Evolutionary conservation across 2,113 vertebrate species (phyloP).

Genomic region (Macquaria australasica): DNA sequence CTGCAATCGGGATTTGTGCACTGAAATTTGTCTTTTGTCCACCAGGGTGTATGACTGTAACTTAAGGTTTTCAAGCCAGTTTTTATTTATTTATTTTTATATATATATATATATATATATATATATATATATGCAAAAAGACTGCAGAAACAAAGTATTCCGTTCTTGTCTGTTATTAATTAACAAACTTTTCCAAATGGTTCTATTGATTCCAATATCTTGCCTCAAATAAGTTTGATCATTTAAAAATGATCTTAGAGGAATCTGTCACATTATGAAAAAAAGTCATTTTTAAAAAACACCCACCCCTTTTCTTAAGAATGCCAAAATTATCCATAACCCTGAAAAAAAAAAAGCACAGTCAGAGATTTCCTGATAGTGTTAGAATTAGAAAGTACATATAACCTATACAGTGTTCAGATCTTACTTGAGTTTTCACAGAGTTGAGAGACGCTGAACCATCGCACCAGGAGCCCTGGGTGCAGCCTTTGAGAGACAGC

Average conservation of each 20-base stretch:
- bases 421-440: not conserved
- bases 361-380: not conserved
- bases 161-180: not conserved
- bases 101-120: too few species aligned
- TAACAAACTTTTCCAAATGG: not conserved
- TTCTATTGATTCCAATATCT: too few species aligned
- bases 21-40: slow-evolving; percentile 17
- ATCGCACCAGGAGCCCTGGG: not conserved
- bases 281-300: too few species aligned
- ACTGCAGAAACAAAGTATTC: not conserved
- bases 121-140: too few species aligned
- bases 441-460: not conserved
- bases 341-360: not conserved
- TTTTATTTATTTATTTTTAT: too few species aligned
- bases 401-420: not conserved
- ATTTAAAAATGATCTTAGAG: too few species aligned
- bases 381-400: not conserved
- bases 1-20: not conserved
- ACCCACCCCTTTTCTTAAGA: too few species aligned
- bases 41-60: slow-evolving; percentile 39
- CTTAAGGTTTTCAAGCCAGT: not conserved
- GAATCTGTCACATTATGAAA: too few species aligned
- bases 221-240: too few species aligned
- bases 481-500: not conserved
- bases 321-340: not conserved